Evolutionary conservation across 2,797 vertebrate species (phyloP).

Genomic region (Eulemur mongoz): DNA sequence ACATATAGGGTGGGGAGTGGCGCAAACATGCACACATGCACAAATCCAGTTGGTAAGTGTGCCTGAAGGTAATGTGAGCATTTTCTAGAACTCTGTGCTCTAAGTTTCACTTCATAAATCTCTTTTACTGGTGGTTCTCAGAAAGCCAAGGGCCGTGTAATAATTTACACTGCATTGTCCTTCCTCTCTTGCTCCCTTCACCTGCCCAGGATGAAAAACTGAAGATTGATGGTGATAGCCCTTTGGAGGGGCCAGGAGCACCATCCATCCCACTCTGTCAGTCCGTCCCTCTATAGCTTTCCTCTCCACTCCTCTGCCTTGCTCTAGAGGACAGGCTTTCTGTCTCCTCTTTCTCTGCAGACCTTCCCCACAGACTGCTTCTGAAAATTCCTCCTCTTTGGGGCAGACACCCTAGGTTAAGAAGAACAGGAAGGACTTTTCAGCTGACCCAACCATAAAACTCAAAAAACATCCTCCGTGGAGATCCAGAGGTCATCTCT

Average conservation of each 20-base stretch:
- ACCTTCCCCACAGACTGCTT: background rate
- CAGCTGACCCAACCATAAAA: background rate
- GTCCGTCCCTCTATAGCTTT: background rate
- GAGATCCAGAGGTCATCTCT: background rate
- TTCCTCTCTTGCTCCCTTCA: conserved; percentile 63
- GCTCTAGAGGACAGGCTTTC: background rate
- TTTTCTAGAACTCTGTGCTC: conserved; percentile 59
- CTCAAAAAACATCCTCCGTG: background rate
- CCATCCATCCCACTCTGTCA: background rate
- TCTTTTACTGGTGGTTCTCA: conserved; percentile 31
- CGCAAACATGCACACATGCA: background rate
- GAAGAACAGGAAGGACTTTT: background rate
- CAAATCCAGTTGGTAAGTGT: background rate
- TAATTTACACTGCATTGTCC: conserved; percentile 62
- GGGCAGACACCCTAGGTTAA: background rate
- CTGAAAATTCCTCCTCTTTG: background rate
- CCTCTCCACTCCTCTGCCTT: background rate
- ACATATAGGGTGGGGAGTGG: background rate
- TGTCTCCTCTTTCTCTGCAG: background rate
- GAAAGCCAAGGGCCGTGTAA: conserved; percentile 61
- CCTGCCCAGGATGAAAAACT: conserved; percentile 58
- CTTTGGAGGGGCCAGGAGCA: conserved; percentile 10
- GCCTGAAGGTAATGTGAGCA: conserved; percentile 45
- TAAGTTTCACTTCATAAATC: conserved; percentile 68
- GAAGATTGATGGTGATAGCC: conserved; percentile 47